Conservation (phyloP, 1,140 invertebrate genomes). For the Tetramorium simillimum region DNA sequence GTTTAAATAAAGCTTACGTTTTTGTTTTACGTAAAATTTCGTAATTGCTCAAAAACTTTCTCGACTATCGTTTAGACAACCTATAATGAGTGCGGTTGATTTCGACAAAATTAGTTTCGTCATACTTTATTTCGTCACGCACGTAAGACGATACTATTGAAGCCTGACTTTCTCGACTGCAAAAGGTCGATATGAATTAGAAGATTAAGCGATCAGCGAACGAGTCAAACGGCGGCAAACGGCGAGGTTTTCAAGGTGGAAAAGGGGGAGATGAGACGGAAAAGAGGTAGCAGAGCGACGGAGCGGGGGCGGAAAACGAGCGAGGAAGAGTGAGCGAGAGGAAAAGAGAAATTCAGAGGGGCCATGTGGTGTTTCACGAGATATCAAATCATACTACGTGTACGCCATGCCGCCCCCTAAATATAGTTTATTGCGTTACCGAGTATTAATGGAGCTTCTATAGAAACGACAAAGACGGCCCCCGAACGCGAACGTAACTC, state of each 20-base stretch:
- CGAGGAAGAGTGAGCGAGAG: constrained; percentile 59
- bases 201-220: constrained; percentile 59
- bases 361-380: constrained; percentile 84
- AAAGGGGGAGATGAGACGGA: constrained; percentile 16
- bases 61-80: not conserved
- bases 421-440: constrained; percentile 85
- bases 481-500: constrained; percentile 42
- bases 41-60: not conserved
- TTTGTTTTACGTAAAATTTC: not conserved
- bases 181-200: constrained; percentile 57
- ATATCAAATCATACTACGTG: constrained; percentile 83
- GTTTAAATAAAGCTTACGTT: not conserved
- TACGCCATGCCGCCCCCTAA: constrained; percentile 82
- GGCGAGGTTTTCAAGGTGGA: constrained; percentile 30
- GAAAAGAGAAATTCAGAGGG: constrained; percentile 73
- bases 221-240: constrained; percentile 43
- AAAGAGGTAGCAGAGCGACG: constrained; percentile 23
- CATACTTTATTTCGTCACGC: not conserved
- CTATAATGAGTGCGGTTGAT: not conserved
- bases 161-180: not conserved
- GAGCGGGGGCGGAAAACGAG: constrained; percentile 57
- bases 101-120: constrained; percentile 20
- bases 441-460: constrained; percentile 83
- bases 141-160: not conserved
- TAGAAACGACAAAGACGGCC: constrained; percentile 76